Conservation (phyloP, 2,797 vertebrate species). For the Amniataba percoides region DNA sequence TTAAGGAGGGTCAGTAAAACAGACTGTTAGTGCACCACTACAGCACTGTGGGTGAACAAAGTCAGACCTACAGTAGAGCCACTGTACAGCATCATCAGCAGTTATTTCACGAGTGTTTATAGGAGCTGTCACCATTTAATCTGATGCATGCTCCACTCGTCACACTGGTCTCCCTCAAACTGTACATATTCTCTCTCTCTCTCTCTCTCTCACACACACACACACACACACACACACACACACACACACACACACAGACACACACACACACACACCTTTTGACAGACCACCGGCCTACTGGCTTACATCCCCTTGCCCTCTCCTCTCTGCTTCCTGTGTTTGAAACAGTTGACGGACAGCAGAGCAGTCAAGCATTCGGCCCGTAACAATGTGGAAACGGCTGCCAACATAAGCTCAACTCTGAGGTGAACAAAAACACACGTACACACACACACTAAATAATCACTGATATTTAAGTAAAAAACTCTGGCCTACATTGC, state of each 20-base stretch:
- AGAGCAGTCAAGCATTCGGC: conserved; percentile 35
- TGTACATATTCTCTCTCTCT: too few relatives aligned
- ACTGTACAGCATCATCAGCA: conserved; percentile 1
- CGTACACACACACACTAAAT: not conserved
- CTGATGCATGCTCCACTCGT: conserved; percentile 27
- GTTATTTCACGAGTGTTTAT: conserved; percentile 43
- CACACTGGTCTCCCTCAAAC: conserved; percentile 4
- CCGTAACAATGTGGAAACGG: conserved; percentile 18
- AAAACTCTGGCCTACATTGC: not conserved
- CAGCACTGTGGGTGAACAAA: not conserved
- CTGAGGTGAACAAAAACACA: not conserved
- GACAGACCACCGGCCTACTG: conserved; percentile 22
- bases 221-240: not conserved
- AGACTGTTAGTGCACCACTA: not conserved
- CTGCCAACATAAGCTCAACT: conserved; percentile 22
- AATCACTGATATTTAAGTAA: too few relatives aligned
- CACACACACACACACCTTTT: not conserved
- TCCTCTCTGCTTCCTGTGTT: conserved; percentile 46
- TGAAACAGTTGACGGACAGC: conserved; percentile 51
- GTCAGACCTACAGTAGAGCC: conserved; percentile 15
- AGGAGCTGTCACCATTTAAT: conserved; percentile 42
- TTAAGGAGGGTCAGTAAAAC: not conserved
- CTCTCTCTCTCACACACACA: too few relatives aligned
- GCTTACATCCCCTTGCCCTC: conserved; percentile 8
- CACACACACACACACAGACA: not conserved